Conservation (phyloP, 2,113 vertebrate genomes). For the Saguinus midas region DNA sequence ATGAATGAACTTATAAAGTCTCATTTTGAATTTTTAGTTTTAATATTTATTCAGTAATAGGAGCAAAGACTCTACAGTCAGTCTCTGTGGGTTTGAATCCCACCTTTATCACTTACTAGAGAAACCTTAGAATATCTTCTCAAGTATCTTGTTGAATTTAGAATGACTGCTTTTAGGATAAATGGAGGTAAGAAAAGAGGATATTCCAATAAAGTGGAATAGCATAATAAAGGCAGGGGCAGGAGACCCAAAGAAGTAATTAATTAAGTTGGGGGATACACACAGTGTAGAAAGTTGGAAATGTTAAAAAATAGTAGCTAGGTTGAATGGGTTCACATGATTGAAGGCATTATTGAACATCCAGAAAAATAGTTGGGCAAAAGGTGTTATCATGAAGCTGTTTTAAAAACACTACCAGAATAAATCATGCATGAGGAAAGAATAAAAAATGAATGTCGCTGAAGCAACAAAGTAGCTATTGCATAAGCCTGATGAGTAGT, state of each 20-base stretch:
- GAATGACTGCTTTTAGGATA: not conserved
- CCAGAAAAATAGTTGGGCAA: not conserved
- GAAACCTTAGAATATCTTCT: not conserved
- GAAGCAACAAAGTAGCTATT: not conserved
- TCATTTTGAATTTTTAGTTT: conserved; percentile 30
- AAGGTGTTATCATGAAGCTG: not conserved
- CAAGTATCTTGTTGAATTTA: not conserved
- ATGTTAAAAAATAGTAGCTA: not conserved
- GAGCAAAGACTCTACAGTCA: not conserved
- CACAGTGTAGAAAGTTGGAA: not conserved
- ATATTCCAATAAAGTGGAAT: not conserved
- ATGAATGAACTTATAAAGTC: not conserved
- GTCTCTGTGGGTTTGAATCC: not conserved
- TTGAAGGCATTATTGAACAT: not conserved
- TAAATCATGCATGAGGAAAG: not conserved
- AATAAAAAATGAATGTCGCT: not conserved
- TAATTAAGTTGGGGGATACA: not conserved
- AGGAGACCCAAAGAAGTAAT: not conserved
- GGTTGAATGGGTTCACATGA: not conserved
- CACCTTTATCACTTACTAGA: not conserved
- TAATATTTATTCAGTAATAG: not conserved
- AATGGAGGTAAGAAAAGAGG: not conserved
- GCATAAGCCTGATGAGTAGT: not conserved
- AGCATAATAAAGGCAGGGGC: not conserved
- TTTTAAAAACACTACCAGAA: not conserved